Conservation (phyloP, 2,113 vertebrate species). For the Chionis minor region DNA sequence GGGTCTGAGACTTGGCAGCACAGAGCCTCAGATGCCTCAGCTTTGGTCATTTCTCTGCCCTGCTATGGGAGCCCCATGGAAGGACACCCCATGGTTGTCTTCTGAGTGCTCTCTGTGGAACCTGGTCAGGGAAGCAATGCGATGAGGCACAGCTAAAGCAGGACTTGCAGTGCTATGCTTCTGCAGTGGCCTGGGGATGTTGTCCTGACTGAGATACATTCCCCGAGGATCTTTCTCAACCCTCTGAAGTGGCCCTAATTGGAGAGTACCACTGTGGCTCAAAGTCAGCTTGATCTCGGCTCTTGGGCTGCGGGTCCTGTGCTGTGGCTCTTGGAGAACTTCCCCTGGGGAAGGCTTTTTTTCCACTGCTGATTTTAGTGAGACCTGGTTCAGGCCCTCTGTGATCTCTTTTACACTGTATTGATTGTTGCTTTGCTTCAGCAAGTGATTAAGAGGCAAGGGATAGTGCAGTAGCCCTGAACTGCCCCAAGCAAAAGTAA, state of each 20-base stretch:
- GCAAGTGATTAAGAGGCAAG: constrained; percentile 49
- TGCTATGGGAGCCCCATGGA: neutral
- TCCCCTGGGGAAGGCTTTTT: neutral
- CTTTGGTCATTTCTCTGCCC: neutral
- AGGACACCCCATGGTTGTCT: neutral
- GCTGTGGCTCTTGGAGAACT: neutral
- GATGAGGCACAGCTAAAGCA: neutral
- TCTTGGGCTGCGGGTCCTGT: neutral
- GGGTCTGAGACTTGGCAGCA: neutral
- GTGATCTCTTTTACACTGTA: constrained; percentile 16
- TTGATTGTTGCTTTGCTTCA: neutral
- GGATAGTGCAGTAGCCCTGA: neutral
- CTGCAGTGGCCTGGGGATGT: neutral
- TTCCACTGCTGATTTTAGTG: neutral
- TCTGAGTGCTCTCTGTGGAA: accelerated
- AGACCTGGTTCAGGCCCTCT: neutral
- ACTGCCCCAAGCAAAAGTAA: constrained; percentile 39
- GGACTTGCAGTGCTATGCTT: neutral
- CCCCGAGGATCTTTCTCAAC: neutral
- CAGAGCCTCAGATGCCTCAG: neutral
- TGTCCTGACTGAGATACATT: neutral
- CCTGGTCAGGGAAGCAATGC: neutral
- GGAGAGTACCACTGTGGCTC: neutral
- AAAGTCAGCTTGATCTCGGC: neutral
- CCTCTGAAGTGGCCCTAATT: neutral